Percentiles rank a stretch among this genome's conserved stretches.
These are phyloP conservation scores for Oreohelix idahoensis DNA, from an alignment of 1,140 invertebrate genomes.

Conservation along the genomic window DNA sequence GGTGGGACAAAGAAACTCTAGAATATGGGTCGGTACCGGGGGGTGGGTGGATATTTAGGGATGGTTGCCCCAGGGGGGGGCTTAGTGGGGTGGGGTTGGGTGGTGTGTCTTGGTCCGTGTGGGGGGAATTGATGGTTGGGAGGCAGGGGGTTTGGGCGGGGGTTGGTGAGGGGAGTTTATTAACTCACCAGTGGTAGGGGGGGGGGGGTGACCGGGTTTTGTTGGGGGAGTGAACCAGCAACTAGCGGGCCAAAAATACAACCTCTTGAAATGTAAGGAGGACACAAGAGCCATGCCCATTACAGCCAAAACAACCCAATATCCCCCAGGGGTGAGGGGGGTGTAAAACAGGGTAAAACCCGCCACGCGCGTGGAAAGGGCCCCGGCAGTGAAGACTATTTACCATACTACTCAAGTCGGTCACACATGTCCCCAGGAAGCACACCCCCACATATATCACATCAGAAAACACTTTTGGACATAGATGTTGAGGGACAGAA, in stretches of 20 bases:
- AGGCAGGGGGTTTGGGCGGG: no score
- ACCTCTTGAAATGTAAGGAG: slow-evolving; percentile 77
- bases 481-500: slow-evolving; percentile 79
- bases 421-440: slow-evolving; percentile 68
- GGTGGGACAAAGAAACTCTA: no score
- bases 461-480: slow-evolving; percentile 76
- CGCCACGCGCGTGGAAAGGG: slow-evolving; percentile 42
- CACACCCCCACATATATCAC: slow-evolving; percentile 70
- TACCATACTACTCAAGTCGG: slow-evolving; percentile 63
- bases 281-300: slow-evolving; percentile 29
- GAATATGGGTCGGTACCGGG: no score
- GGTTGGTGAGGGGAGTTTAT: no score
- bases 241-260: slow-evolving; percentile 78
- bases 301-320: slow-evolving; percentile 47
- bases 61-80: no score
- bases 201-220: no score
- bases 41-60: no score
- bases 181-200: no score
- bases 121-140: no score
- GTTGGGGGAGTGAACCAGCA: slow-evolving; percentile 74
- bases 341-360: no score
- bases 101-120: no score
- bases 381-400: slow-evolving; percentile 50
- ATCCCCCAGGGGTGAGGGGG: slow-evolving; percentile 45
- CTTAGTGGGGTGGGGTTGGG: no score